Conservation (phyloP, 2,797 vertebrate genomes). For the Melanotaenia parkinsoni region DNA sequence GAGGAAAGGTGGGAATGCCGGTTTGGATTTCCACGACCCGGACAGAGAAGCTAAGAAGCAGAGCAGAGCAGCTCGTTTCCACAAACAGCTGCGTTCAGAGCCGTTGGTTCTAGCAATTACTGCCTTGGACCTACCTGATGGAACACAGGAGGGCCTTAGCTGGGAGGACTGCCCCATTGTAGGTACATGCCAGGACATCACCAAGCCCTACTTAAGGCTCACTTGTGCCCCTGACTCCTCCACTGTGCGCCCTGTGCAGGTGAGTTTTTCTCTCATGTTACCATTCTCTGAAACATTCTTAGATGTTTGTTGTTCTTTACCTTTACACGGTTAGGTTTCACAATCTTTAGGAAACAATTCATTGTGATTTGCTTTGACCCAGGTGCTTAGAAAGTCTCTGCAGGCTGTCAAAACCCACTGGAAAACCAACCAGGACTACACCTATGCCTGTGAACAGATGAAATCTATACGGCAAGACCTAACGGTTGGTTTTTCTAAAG, state of each 20-base stretch:
- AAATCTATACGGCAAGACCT: constrained; percentile 95
- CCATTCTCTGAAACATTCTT: neutral
- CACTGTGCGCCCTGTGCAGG: constrained; percentile 89
- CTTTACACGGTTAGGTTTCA: neutral
- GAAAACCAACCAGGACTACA: constrained; percentile 91
- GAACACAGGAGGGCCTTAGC: constrained; percentile 85
- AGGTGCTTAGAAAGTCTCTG: constrained; percentile 91
- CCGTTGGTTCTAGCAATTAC: constrained; percentile 91
- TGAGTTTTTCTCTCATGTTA: constrained; percentile 46
- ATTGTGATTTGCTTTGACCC: neutral
- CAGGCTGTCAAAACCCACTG: constrained; percentile 89
- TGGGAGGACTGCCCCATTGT: constrained; percentile 95
- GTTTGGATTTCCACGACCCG: constrained; percentile 90
- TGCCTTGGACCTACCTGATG: constrained; percentile 78
- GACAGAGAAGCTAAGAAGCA: constrained; percentile 94
- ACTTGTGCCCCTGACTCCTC: constrained; percentile 92
- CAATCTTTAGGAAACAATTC: neutral
- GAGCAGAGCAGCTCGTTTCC: constrained; percentile 90
- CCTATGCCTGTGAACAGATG: constrained; percentile 94
- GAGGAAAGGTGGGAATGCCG: constrained; percentile 84
- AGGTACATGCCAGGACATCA: constrained; percentile 91
- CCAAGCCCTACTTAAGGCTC: constrained; percentile 91
- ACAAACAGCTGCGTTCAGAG: constrained; percentile 90
- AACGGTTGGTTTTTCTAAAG: constrained; percentile 80
- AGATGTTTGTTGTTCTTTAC: neutral